Evolutionary conservation across 2,113 vertebrate genomes (phyloP).

Genomic region (Sialia sialis): DNA sequence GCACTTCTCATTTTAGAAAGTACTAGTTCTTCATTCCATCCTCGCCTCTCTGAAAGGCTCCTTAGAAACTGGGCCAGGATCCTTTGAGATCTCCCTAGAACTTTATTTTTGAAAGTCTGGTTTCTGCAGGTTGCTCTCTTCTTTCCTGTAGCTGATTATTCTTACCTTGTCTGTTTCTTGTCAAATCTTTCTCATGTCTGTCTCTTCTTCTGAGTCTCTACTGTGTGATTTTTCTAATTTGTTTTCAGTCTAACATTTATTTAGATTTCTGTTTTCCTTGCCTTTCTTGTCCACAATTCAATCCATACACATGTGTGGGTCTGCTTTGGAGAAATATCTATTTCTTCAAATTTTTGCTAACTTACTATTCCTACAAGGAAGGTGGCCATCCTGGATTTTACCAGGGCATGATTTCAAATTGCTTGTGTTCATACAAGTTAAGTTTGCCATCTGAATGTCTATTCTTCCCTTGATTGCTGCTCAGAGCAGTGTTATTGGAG

Average conservation of each 20-base stretch:
- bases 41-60: background rate
- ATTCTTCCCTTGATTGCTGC: background rate
- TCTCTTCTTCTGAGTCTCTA: background rate
- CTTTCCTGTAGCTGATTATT: background rate
- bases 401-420: background rate
- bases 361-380: background rate
- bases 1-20: background rate
- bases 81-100: background rate
- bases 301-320: accelerated
- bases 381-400: background rate
- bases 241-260: background rate
- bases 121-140: background rate
- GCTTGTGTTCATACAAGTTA: background rate
- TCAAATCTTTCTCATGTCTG: background rate
- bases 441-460: background rate
- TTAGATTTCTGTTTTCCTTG: background rate
- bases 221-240: background rate
- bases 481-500: background rate
- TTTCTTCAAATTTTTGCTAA: background rate
- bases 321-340: background rate
- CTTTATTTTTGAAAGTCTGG: background rate
- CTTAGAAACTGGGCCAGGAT: background rate
- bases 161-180: background rate
- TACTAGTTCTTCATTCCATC: background rate
- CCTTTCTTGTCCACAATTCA: background rate